These are phyloP conservation scores for Oncorhynchus gorbuscha DNA, from an alignment of 2,113 vertebrate species.

Conservation along the genomic window DNA sequence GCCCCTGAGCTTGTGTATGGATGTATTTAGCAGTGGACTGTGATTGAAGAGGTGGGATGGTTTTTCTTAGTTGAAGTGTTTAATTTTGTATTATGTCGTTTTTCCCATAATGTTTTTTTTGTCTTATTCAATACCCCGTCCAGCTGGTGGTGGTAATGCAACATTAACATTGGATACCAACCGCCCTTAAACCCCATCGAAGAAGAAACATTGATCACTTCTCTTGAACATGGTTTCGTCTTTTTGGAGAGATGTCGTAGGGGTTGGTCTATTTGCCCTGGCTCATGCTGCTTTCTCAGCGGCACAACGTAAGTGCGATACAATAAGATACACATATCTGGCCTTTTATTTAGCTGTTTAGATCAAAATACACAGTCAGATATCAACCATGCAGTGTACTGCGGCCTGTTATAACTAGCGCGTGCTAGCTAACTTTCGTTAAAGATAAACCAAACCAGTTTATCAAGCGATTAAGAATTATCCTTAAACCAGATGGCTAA, in stretches of 20 bases:
- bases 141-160: too few species aligned
- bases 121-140: too few species aligned
- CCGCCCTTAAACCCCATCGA: too few species aligned
- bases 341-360: background rate
- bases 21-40: too few species aligned
- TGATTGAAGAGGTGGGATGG: too few species aligned
- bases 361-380: background rate
- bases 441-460: background rate
- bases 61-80: too few species aligned
- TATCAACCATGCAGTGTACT: background rate
- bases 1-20: too few species aligned
- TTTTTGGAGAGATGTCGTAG: slow-evolving; percentile 93
- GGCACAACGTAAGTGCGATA: slow-evolving; percentile 83
- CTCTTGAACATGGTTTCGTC: slow-evolving; percentile 84
- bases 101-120: too few species aligned
- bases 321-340: background rate
- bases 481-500: background rate
- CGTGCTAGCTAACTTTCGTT: background rate
- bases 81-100: too few species aligned
- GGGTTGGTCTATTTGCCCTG: slow-evolving; percentile 89
- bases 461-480: background rate
- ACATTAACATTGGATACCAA: background rate
- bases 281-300: slow-evolving; percentile 95
- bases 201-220: background rate
- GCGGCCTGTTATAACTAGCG: slow-evolving; percentile 44